Evolutionary conservation across 2,113 vertebrate genomes (phyloP), one percentile per base, ranked within the genome.

Genomic region (Cryptoleucopteryx plumbea): DNA sequence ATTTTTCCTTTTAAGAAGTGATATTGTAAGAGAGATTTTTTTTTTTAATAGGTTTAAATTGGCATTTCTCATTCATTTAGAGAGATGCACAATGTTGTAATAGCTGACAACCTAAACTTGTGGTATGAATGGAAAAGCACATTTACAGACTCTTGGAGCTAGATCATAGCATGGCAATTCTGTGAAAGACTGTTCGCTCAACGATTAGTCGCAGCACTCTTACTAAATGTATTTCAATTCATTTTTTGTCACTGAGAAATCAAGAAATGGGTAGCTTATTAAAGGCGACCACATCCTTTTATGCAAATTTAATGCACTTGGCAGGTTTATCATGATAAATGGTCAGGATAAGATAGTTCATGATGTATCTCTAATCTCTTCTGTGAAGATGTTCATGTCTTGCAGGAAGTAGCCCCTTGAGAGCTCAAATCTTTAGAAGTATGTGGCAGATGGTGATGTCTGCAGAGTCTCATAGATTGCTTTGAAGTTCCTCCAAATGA

Each of bases 251-350:
- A 79, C 86, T 68, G 61, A 79, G 88, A 92, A 95, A 89, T 92
- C n/a, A 17, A 94, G 88, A 81, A 94, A 91, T 92, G 87, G 86
- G 86, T 91, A 52, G 48, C 65, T 94, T 94, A 95, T 96, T 94
- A 92, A 84, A 92, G 77, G 81, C 6, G 52, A 95, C 95, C 77
- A 87, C 86, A 91, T 93, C 86, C 88, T 94, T 95, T 93, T 95
- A 96, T 96, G 94, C 88, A 96, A 92, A 95, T 95, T 71, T 95
- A 96, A 95, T 91, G 94, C 65, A 68, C 73, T 91, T 96, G 94
- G 78, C 91, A 94, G 86, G 62, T 95, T 96, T 94, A 82, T 95
- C 47, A 87, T 94, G 94, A 95, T 95, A 89, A 95, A 95, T 89
- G 88, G 40, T 91, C 56, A 87, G 83, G 73, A 89, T 87, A 77